Evolutionary conservation across 2,888 invertebrate species (phyloP).

Genomic region (Anodontia alba): DNA sequence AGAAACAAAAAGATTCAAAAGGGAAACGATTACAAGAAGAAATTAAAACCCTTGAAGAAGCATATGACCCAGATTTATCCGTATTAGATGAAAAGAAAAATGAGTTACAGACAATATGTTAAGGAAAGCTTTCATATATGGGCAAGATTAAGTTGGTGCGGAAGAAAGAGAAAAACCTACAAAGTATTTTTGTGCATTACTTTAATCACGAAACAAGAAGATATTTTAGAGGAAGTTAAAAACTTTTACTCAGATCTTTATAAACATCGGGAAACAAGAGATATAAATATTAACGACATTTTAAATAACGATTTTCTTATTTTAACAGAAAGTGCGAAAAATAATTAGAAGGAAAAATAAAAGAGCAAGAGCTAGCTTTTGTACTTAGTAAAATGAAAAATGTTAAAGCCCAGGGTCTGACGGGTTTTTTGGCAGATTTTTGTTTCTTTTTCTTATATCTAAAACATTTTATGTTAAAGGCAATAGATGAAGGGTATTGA

Average conservation of each 20-base stretch:
- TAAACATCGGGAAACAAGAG: neutral
- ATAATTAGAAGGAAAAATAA: neutral
- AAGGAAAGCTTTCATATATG: constrained; percentile 16
- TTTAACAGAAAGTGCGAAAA: neutral
- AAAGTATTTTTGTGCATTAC: too few species aligned
- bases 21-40: too few species aligned
- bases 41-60: neutral
- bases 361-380: neutral
- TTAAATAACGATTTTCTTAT: neutral
- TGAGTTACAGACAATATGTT: neutral
- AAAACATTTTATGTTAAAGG: neutral
- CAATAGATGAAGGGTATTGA: neutral
- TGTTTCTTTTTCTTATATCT: neutral
- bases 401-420: neutral
- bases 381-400: neutral
- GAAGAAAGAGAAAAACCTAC: constrained; percentile 26
- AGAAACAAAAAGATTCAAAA: neutral
- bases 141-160: constrained; percentile 11
- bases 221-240: too few species aligned
- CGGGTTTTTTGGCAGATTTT: neutral
- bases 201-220: constrained; percentile 7
- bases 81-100: neutral
- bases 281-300: neutral
- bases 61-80: neutral
- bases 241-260: too few species aligned